These are phyloP conservation scores for Hippasteria phrygiana DNA, from an alignment of 53 echinoderm and acorn worm genomes.

Conservation along the genomic window DNA sequence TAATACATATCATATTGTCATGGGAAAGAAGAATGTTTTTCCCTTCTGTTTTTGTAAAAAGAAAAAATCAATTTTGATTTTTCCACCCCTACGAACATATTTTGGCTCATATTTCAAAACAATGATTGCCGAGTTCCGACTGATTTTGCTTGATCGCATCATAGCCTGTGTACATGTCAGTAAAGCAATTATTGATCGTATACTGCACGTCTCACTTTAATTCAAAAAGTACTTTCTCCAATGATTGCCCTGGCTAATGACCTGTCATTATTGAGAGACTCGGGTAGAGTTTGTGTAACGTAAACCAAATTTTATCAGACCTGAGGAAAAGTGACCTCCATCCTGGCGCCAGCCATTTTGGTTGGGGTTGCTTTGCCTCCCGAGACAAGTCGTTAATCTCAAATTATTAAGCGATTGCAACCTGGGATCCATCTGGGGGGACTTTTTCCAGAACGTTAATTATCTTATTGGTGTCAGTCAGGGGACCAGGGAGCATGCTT, in stretches of 20 bases:
- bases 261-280: not conserved
- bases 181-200: not conserved
- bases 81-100: too few relatives aligned
- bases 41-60: too few relatives aligned
- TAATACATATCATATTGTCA: too few relatives aligned
- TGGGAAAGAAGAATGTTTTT: too few relatives aligned
- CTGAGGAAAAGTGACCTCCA: not conserved
- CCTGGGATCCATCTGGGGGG: not conserved
- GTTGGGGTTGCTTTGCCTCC: not conserved
- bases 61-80: too few relatives aligned
- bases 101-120: too few relatives aligned
- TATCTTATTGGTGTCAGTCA: not conserved
- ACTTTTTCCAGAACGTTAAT: not conserved
- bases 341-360: constrained; percentile 7
- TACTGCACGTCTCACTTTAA: not conserved
- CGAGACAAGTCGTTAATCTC: constrained; percentile 17
- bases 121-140: too few relatives aligned
- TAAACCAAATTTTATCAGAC: not conserved
- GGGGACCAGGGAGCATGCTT: not conserved
- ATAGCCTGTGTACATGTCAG: too few relatives aligned
- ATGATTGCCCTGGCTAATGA: not conserved
- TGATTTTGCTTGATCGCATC: too few relatives aligned
- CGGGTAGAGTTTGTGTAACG: not conserved
- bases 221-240: not conserved
- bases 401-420: constrained; percentile 12